Conservation (phyloP, 2,797 vertebrate genomes). For the Jordanella pulchra region DNA sequence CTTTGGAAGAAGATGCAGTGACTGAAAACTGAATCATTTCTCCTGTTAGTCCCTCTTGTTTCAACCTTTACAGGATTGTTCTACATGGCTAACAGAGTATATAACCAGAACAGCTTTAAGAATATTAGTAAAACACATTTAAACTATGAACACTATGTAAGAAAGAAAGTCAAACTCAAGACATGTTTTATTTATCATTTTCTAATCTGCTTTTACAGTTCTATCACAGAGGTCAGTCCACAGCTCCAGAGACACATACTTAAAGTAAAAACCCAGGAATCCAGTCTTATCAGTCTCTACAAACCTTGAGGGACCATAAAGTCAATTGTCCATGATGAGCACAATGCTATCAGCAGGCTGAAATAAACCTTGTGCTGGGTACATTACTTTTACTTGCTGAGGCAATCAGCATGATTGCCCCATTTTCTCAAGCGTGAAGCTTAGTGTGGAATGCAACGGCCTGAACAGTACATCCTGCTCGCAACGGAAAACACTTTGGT, state of each 20-base stretch:
- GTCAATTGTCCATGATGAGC: slow-evolving; percentile 60
- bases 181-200: slow-evolving; percentile 37
- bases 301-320: slow-evolving; percentile 58
- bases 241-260: slow-evolving; percentile 12
- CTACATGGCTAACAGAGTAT: slow-evolving; percentile 35
- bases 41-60: neutral
- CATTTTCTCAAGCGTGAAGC: slow-evolving; percentile 59
- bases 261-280: slow-evolving; percentile 50
- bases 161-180: neutral
- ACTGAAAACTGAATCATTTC: slow-evolving; percentile 58
- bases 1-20: slow-evolving; percentile 46
- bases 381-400: slow-evolving; percentile 61
- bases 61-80: slow-evolving; percentile 35
- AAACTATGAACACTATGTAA: slow-evolving; percentile 13
- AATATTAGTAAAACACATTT: slow-evolving; percentile 44
- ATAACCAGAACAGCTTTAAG: slow-evolving; percentile 35
- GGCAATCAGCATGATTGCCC: slow-evolving; percentile 51
- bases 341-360: slow-evolving; percentile 62
- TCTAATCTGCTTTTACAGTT: slow-evolving; percentile 43
- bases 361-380: slow-evolving; percentile 43
- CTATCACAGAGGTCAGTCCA: slow-evolving; percentile 27
- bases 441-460: slow-evolving; percentile 52
- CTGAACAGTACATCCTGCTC: slow-evolving; percentile 37
- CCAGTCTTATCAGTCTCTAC: slow-evolving; percentile 55
- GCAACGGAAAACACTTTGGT: slow-evolving; percentile 10